These are phyloP conservation scores for Petrolisthes manimaculis DNA, from an alignment of 2,888 invertebrate genomes.

Conservation along the genomic window DNA sequence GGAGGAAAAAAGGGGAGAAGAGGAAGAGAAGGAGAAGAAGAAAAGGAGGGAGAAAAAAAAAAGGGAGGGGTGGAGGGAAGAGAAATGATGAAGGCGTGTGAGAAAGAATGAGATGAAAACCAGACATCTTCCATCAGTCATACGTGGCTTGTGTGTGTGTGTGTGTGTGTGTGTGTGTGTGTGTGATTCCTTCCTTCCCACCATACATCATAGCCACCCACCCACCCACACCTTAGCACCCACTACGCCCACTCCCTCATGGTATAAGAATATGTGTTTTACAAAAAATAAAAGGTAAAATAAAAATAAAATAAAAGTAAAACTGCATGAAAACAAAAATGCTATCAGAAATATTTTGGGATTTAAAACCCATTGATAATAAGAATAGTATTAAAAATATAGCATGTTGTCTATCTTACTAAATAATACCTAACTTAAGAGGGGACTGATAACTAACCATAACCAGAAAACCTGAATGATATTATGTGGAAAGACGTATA, in stretches of 20 bases:
- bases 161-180: constrained; percentile 1
- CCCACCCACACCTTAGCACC: no score
- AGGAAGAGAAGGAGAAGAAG: background rate
- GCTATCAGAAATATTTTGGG: background rate
- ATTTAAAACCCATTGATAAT: no score
- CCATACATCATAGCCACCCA: no score
- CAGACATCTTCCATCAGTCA: background rate
- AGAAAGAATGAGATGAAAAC: background rate
- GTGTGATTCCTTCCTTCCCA: no score
- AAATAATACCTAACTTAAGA: no score
- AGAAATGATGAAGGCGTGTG: background rate
- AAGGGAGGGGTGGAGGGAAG: background rate
- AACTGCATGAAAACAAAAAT: background rate
- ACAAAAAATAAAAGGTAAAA: background rate
- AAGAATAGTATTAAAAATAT: no score
- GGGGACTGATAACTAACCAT: no score
- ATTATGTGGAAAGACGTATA: no score
- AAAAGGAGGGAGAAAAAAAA: background rate
- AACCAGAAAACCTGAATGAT: no score
- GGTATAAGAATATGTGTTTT: background rate
- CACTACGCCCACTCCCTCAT: no score
- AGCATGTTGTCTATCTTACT: no score
- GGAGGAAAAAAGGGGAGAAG: background rate
- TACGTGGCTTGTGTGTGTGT: background rate
- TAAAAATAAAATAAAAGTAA: background rate